A percentile compares a stretch with the other conserved stretches of the same genome.
phyloP scores from a whole-genome alignment of 1,140 invertebrate genomes.

The Tetraneura akinire region DNA sequence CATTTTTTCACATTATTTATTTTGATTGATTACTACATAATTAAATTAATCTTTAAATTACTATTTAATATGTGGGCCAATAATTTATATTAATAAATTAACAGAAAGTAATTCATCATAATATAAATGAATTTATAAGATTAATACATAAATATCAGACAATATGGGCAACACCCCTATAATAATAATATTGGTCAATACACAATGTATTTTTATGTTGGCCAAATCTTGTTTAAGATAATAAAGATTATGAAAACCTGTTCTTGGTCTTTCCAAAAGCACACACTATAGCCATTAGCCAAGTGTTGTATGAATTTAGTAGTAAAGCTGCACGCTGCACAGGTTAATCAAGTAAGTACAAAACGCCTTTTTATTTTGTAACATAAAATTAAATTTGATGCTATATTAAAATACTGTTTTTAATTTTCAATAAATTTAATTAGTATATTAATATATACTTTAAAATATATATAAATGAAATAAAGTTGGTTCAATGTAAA shows the following conservation, averaged over 20 bases:
- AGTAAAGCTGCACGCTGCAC: slow-evolving; percentile 12
- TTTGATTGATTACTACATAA: not conserved
- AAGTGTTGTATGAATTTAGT: not conserved
- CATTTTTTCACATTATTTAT: not conserved
- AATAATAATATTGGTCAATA: too few species aligned
- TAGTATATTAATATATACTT: too few species aligned
- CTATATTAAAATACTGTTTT: too few species aligned
- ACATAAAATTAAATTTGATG: too few species aligned
- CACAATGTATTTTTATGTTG: not conserved
- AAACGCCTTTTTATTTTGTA: too few species aligned
- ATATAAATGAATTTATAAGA: not conserved
- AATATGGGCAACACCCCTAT: too few species aligned
- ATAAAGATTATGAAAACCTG: slow-evolving; percentile 2
- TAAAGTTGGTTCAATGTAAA: too few species aligned
- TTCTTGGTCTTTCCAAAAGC: slow-evolving; percentile 3
- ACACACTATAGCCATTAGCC: not conserved
- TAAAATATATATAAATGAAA: too few species aligned
- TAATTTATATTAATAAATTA: not conserved
- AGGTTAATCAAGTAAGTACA: not conserved
- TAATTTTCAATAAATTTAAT: too few species aligned
- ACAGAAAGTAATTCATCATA: not conserved
- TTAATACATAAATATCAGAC: not conserved
- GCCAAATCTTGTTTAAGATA: not conserved
- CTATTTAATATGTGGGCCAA: not conserved
- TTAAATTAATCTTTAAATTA: not conserved